Evolutionary conservation across 2,888 invertebrate species (phyloP).

Genomic region (Drosophila borborema): DNA sequence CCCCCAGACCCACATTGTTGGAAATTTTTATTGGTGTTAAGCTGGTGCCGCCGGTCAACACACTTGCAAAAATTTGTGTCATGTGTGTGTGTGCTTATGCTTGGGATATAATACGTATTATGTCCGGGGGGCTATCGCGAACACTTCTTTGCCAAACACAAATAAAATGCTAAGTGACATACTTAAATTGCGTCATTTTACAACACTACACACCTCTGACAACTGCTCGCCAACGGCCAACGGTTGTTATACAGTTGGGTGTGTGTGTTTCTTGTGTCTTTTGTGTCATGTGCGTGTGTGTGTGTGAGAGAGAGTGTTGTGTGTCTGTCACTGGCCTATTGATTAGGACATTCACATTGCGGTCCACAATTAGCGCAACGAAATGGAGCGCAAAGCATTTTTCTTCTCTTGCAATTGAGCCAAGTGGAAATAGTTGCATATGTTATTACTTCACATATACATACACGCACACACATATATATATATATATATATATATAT

Average conservation of each 20-base stretch:
- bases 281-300: background rate
- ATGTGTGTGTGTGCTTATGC: conserved; percentile 35
- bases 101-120: conserved; percentile 49
- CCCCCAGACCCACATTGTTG: conserved; percentile 48
- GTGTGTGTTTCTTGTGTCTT: conserved; percentile 3
- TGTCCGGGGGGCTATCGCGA: conserved; percentile 17
- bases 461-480: background rate
- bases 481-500: background rate
- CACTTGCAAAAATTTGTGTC: conserved; percentile 65
- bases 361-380: conserved; percentile 50
- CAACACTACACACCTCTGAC: conserved; percentile 48
- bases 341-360: conserved; percentile 71
- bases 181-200: conserved; percentile 72
- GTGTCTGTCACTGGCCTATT: conserved; percentile 65
- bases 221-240: conserved; percentile 24
- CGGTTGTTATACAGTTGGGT: conserved; percentile 24
- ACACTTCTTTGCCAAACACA: conserved; percentile 47
- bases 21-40: conserved; percentile 68
- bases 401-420: conserved; percentile 5
- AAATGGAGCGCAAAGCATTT: conserved; percentile 51
- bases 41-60: conserved; percentile 38
- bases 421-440: conserved; percentile 27
- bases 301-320: background rate
- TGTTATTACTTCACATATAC: conserved; percentile 12
- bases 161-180: conserved; percentile 53